phyloP scores from a whole-genome alignment of 2,797 vertebrate species.

The Chiloscyllium punctatum region DNA sequence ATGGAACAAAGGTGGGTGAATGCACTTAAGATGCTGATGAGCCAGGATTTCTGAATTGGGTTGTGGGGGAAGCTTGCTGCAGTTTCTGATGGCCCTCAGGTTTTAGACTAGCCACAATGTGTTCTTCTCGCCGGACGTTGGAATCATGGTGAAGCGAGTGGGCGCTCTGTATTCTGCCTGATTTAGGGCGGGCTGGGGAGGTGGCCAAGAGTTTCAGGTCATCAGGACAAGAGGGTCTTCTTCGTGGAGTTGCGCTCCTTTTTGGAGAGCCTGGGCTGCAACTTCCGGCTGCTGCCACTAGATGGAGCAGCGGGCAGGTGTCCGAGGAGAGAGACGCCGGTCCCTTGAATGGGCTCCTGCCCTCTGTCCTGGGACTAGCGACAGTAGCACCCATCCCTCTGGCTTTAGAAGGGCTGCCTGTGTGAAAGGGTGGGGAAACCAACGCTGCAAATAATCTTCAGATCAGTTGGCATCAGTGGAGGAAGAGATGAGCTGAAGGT shows the following conservation, averaged over 20 bases:
- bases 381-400: too few relatives aligned
- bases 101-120: background rate
- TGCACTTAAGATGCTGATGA: background rate
- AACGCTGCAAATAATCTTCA: background rate
- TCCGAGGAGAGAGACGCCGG: too few relatives aligned
- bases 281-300: background rate
- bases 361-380: too few relatives aligned
- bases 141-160: too few relatives aligned
- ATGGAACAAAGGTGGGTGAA: background rate
- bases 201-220: background rate
- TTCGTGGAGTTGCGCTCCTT: background rate
- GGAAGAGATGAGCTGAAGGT: background rate
- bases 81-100: background rate
- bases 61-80: background rate
- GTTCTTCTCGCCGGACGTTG: too few relatives aligned
- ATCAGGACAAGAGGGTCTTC: background rate
- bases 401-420: too few relatives aligned
- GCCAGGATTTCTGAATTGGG: background rate
- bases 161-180: too few relatives aligned
- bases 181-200: background rate
- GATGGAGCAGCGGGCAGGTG: conserved; percentile 17
- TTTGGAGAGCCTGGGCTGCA: background rate
- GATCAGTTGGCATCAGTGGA: background rate
- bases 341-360: background rate
- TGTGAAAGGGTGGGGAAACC: too few relatives aligned